Base-by-base conservation (phyloP, 2,888 invertebrate genomes). In the Quadroppia sp. region DNA sequence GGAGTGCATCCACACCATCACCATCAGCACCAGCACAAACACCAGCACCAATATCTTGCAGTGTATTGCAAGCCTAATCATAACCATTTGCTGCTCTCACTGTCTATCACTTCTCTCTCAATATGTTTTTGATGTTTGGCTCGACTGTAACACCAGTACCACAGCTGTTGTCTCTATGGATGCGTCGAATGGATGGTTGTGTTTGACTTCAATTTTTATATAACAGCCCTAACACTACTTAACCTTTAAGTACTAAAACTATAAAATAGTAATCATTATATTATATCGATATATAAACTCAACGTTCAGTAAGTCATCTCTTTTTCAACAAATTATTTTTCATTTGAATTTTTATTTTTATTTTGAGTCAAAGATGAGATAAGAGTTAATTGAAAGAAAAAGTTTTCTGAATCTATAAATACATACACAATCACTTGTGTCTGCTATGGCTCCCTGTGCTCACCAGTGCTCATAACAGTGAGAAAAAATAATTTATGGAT, bases 181-280 rank as follows among this genome's bases (percentile, higher is more conserved):
- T 56, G 23, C 56, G 56, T 23, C 23, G 3, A 56, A 56, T 23
- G 11, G 20, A 45, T 17, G 13, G 17, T 17, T 45, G 45, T 45
- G 13, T 45, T 59, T 59, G 20, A 6, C 23, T 56, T 28, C 15
- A 56, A 56, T 25, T 56, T 53, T 23, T 9, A 23, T 25, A 53
- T 25, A 53, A 53, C 53, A 53, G 53, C 53, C 4, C 53, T 53
- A 53, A 53, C 20, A 53, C 53, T 53, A 61, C 61, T 61, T 61
- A 61, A 61, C 61, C 61, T 61, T 53, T 61, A 30, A 61, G 61
- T 61, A 61, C 61, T 61, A 61, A 53, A 61, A 56, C 61, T 28
- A 61, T 61, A 30, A 61, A 61, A 61, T 61, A 13, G 17, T 30
- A 15, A 61, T 61, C 61, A 61, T 61, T 23, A 61, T 32, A 61